Conservation (phyloP, 1,140 invertebrate species). For the Ruditapes philippinarum region DNA sequence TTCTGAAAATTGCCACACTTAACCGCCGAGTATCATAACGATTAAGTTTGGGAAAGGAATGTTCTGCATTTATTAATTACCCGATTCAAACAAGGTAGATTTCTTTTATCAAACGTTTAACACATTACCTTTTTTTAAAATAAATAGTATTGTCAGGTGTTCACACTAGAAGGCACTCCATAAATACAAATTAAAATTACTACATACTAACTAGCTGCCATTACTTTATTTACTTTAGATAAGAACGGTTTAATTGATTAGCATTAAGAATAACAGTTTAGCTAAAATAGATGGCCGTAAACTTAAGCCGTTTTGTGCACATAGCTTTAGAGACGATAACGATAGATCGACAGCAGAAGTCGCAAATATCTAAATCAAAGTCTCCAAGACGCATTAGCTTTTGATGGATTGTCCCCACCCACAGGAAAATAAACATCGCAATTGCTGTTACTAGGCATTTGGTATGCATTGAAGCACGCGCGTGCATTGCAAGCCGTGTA, state of each 20-base stretch:
- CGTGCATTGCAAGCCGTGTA: background rate
- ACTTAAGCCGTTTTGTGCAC: slow-evolving; percentile 22
- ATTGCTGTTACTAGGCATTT: slow-evolving; percentile 12
- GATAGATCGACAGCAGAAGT: slow-evolving; percentile 20
- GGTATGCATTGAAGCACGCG: background rate
- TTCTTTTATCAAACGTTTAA: background rate
- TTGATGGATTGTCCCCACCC: slow-evolving; percentile 4
- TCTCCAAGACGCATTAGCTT: background rate
- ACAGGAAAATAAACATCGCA: background rate
- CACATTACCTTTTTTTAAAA: background rate
- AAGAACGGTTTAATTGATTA: background rate
- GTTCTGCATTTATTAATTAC: too few species aligned
- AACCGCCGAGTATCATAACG: too few species aligned
- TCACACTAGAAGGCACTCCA: background rate
- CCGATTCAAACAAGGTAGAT: too few species aligned
- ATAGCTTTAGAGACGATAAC: slow-evolving; percentile 3
- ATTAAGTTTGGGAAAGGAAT: too few species aligned
- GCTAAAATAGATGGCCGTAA: background rate
- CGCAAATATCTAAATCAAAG: slow-evolving; percentile 29
- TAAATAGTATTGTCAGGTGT: background rate
- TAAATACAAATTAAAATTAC: background rate
- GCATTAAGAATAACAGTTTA: slow-evolving; percentile 13
- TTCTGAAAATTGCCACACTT: too few species aligned
- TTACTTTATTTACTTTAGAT: slow-evolving; percentile 5
- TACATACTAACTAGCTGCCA: background rate